These are phyloP conservation scores for Parambassis ranga DNA, from an alignment of 2,797 vertebrate genomes.

Conservation along the genomic window DNA sequence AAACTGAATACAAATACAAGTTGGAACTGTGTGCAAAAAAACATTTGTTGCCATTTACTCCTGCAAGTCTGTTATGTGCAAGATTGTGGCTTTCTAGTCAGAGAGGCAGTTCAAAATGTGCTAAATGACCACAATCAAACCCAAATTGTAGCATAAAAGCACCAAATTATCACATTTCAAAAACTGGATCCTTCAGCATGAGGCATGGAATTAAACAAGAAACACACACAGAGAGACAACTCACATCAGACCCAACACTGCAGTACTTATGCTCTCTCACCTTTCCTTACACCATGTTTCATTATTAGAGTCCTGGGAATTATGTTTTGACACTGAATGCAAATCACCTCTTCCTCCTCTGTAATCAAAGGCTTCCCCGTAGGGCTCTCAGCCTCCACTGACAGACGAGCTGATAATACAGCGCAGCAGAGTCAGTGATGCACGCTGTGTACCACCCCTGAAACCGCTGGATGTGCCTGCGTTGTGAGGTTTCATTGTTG, in stretches of 20 bases:
- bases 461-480: neutral
- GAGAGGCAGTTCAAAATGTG: neutral
- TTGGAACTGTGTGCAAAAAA: no score
- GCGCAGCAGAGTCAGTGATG: neutral
- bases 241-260: neutral
- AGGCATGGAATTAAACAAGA: neutral
- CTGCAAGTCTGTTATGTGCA: no score
- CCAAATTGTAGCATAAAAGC: accelerated
- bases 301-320: neutral
- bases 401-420: neutral
- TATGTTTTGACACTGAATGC: constrained; percentile 8
- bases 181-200: neutral
- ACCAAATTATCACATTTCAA: neutral
- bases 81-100: no score
- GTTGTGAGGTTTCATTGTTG: no score
- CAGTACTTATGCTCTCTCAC: neutral
- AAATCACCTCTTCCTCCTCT: neutral
- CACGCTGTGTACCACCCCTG: neutral
- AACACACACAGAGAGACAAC: neutral
- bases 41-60: no score
- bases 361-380: constrained; percentile 1
- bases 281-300: neutral
- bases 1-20: no score
- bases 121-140: neutral
- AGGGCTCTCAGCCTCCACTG: neutral